Conservation (phyloP, 2,797 vertebrate species). For the Clarias platycephalus region DNA sequence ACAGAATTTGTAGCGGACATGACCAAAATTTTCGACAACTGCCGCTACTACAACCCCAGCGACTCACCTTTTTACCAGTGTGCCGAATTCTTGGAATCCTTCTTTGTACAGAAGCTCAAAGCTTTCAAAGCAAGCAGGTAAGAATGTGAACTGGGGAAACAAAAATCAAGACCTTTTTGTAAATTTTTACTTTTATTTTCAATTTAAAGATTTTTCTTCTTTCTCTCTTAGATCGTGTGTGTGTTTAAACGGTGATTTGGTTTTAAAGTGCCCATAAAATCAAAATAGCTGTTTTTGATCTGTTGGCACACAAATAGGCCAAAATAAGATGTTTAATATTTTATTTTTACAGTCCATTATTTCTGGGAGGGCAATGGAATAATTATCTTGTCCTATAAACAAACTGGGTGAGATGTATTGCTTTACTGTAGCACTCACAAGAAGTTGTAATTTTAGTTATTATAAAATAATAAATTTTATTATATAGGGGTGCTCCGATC, state of each 20-base stretch:
- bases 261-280: constrained; percentile 7
- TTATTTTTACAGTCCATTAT: not conserved
- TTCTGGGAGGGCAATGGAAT: not conserved
- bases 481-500: no score
- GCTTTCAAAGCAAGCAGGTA: constrained; percentile 98
- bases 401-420: not conserved
- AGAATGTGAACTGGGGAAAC: constrained; percentile 48
- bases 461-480: no score
- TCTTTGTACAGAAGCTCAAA: constrained; percentile 99
- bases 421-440: not conserved
- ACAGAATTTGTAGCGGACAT: constrained; percentile 98
- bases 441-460: no score
- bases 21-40: constrained; percentile 99
- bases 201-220: not conserved
- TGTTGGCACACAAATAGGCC: not conserved
- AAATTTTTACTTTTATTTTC: not conserved
- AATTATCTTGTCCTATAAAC: not conserved
- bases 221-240: not conserved
- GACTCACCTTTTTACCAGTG: constrained; percentile 98
- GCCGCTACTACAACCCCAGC: constrained; percentile 98
- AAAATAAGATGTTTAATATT: not conserved
- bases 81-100: constrained; percentile 94
- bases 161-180: not conserved
- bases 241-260: not conserved
- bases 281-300: not conserved